Conservation (phyloP, 2,797 vertebrate genomes). For the Eospalax fontanierii region DNA sequence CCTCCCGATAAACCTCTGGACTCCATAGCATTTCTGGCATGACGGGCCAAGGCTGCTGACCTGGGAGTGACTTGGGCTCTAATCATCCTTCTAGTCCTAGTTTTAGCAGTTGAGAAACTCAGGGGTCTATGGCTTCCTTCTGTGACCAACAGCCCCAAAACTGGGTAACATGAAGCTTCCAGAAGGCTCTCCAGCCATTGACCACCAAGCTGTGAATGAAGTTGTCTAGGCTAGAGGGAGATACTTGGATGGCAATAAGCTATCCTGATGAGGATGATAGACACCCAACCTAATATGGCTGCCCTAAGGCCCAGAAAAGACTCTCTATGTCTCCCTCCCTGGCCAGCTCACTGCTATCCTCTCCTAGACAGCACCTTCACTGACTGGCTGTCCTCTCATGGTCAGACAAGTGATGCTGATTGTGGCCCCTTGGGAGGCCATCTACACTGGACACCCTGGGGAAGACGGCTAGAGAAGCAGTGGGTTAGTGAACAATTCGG, state of each 20-base stretch:
- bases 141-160: not conserved
- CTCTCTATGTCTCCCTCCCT: accelerated
- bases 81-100: not conserved
- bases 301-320: not conserved
- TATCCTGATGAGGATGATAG: not conserved
- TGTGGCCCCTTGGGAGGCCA: not conserved
- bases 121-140: not conserved
- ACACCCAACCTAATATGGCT: not conserved
- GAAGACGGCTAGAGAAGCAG: not conserved
- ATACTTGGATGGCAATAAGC: not conserved
- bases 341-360: not conserved
- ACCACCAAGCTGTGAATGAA: not conserved
- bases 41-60: not conserved
- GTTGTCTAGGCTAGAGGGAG: not conserved
- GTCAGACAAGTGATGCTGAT: not conserved
- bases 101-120: not conserved
- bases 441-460: not conserved
- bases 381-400: not conserved
- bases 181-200: not conserved
- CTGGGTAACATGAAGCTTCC: not conserved
- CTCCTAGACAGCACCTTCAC: not conserved
- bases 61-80: not conserved
- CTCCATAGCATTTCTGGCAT: not conserved
- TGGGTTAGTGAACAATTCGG: not conserved
- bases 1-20: not conserved